Evolutionary conservation across 2,797 vertebrate species (phyloP), one percentile per base, ranked within the genome.

Genomic region (Anniella stebbinsi): DNA sequence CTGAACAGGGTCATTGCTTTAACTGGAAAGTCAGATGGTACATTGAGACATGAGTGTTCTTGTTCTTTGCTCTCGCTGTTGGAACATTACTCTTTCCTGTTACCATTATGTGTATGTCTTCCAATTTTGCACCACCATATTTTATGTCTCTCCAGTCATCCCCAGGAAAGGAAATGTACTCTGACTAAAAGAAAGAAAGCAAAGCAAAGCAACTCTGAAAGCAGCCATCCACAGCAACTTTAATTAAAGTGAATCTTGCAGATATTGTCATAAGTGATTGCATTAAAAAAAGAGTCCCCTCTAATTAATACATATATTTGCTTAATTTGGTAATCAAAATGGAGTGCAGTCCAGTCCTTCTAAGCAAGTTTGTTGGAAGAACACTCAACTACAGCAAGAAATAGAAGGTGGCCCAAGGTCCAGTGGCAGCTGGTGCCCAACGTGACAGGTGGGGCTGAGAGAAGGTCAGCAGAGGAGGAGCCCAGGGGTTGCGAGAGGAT

Each of bases 241-340:
- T 70, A 54, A 88, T 60, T 88, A 89, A 84, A 60, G 89, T 80
- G 60, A 85, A 92, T 67, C 8, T 63, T 38, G 87, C 28, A 80
- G 86, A 70, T 84, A 89, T 92, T 86, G 83, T 87, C 48, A 93
- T 89, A 89, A 41, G 57, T 25, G 88, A 90, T 90, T 88, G 89
- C 81, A 86, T 82, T 88, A 86, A 92, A 92, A 88, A 89, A n/a
- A n/a, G n/a, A 51, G 87, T 78, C 90, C 41, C 78, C 57, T 84
- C 25, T 80, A 94, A 88, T 38, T 93, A 80, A 92, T 93, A 92
- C 92, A 76, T 18, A 84, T 84, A 92, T 82, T 73, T 82, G 0
- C 87, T 94, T 92, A 15, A 89, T 94, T 94, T 90, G 87, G 92
- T 89, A 92, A 93, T 94, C 88, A 94, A 93, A 93, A 67, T 0